Percentiles rank a stretch among this genome's conserved stretches.
Evolutionary conservation across 2,113 vertebrate genomes (phyloP).

Genomic region (Helogale parvula): DNA sequence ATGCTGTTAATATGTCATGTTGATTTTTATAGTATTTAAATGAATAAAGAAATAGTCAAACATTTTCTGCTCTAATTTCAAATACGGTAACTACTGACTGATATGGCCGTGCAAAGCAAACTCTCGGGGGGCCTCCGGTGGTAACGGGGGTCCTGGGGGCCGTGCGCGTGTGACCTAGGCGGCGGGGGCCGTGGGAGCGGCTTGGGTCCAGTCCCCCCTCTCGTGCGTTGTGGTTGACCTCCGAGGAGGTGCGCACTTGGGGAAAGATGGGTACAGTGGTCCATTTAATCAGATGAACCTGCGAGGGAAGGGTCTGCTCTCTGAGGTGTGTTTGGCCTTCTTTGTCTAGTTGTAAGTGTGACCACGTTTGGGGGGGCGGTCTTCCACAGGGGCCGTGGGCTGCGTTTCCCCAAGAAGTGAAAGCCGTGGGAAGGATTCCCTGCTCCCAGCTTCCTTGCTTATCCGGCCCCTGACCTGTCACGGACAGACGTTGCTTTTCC

Average conservation of each 20-base stretch:
- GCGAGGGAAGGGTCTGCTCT: background rate
- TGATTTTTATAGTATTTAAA: background rate
- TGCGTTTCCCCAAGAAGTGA: background rate
- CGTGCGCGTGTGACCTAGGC: accelerated
- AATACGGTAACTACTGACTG: background rate
- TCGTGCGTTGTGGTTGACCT: background rate
- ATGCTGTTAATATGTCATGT: background rate
- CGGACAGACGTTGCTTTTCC: background rate
- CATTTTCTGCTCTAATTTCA: background rate
- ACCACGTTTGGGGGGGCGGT: background rate
- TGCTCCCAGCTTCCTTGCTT: background rate
- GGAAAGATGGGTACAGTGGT: background rate
- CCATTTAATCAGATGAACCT: background rate
- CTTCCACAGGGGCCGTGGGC: background rate
- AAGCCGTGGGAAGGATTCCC: background rate
- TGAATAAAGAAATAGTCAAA: background rate
- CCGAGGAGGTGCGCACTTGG: background rate
- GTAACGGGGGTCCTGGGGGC: background rate
- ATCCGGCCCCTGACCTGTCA: background rate
- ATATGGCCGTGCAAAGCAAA: accelerated
- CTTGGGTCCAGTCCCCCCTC: background rate
- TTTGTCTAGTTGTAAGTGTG: background rate
- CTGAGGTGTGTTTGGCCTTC: background rate
- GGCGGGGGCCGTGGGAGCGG: background rate
- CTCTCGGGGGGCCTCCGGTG: background rate